These are phyloP conservation scores for Albula glossodonta DNA, from an alignment of 2,113 vertebrate species.

Conservation along the genomic window DNA sequence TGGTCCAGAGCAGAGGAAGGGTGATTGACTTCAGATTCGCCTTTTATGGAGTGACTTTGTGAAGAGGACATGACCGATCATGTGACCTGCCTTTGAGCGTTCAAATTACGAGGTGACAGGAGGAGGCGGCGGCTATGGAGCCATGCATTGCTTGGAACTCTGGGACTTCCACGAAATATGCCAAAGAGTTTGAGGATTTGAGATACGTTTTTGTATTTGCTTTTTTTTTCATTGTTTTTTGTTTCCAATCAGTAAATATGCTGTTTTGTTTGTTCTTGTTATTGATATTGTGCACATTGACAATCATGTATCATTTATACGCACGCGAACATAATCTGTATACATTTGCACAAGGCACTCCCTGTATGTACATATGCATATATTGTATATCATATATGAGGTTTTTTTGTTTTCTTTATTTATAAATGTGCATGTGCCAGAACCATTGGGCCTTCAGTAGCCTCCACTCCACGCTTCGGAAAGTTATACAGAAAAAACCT, in stretches of 20 bases:
- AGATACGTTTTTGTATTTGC: constrained; percentile 39
- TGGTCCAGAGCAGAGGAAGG: background rate
- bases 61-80: background rate
- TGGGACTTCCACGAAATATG: constrained; percentile 15
- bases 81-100: too few species aligned
- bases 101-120: background rate
- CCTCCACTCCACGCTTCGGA: background rate
- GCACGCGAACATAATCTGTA: constrained; percentile 72
- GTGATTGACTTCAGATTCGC: background rate
- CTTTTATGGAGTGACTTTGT: background rate
- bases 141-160: background rate
- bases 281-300: constrained; percentile 66
- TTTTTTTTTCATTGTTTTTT: constrained; percentile 50
- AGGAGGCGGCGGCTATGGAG: background rate
- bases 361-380: constrained; percentile 73
- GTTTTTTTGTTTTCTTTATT: constrained; percentile 50
- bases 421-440: constrained; percentile 71
- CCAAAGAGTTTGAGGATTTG: constrained; percentile 38
- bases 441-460: constrained; percentile 23
- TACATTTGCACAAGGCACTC: constrained; percentile 76
- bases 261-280: constrained; percentile 36
- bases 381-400: constrained; percentile 59
- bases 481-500: background rate
- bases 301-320: constrained; percentile 66
- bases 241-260: constrained; percentile 48